Evolutionary conservation across 2,113 vertebrate genomes (phyloP).

Genomic region (Lepidothrix coronata): DNA sequence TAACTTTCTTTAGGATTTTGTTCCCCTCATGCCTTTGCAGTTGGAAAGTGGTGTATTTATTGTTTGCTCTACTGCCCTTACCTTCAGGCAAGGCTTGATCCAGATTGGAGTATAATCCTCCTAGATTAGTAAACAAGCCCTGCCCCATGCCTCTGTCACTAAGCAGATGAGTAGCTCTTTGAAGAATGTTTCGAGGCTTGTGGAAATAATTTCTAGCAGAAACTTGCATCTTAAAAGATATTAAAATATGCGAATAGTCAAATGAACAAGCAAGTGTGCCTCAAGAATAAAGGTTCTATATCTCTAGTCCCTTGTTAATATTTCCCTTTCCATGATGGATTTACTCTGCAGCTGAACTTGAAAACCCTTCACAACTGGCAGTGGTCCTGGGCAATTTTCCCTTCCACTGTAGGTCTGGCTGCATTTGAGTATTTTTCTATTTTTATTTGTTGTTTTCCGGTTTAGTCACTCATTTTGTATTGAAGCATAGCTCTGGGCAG

Average conservation of each 20-base stretch:
- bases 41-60: not conserved
- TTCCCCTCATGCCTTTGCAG: not conserved
- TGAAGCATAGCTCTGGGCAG: not conserved
- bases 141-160: constrained; percentile 4
- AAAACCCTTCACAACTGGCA: not conserved
- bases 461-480: not conserved
- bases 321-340: not conserved
- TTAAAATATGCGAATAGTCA: not conserved
- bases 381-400: not conserved
- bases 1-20: not conserved
- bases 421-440: not conserved
- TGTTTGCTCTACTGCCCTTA: not conserved
- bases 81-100: constrained; percentile 3
- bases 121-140: constrained; percentile 23
- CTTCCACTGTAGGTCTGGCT: not conserved
- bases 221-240: not conserved
- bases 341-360: not conserved
- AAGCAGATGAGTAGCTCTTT: constrained; percentile 12
- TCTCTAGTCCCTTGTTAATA: not conserved
- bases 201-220: not conserved
- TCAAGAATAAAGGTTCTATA: not conserved
- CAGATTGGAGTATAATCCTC: not conserved
- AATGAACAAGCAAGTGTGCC: not conserved
- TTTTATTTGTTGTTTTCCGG: not conserved
- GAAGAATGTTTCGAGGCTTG: constrained; percentile 1